phyloP scores from a whole-genome alignment of 1,140 invertebrate species.

The Alviniconcha marisindica region DNA sequence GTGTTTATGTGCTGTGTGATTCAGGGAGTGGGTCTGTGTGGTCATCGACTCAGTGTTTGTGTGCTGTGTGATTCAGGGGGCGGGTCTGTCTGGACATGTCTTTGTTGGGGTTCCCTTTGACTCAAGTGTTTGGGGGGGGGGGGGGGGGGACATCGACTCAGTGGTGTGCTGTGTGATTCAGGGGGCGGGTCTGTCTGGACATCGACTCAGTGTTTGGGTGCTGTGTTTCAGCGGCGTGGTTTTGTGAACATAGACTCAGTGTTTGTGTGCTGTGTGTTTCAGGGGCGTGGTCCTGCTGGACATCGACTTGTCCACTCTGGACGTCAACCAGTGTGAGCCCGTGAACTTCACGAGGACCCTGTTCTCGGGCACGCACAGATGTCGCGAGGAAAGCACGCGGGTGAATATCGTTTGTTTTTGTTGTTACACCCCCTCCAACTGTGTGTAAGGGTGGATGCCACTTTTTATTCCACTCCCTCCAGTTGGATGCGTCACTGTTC shows the following conservation, averaged over 20 bases:
- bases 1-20: no score
- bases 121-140: no score
- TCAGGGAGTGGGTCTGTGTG: no score
- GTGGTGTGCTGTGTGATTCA: no score
- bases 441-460: background rate
- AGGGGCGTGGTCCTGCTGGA: conserved; percentile 77
- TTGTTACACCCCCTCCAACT: no score
- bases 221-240: background rate
- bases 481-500: background rate
- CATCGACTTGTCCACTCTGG: conserved; percentile 72
- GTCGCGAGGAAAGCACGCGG: conserved; percentile 74
- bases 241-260: background rate
- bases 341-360: conserved; percentile 64
- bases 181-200: no score
- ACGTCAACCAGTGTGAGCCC: conserved; percentile 77
- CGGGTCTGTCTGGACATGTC: background rate
- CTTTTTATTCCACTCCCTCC: background rate
- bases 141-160: no score
- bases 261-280: conserved; percentile 82
- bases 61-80: no score
- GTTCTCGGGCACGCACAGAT: conserved; percentile 75
- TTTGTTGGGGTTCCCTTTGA: no score
- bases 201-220: no score
- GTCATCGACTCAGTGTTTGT: no score
- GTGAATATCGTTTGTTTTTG: conserved; percentile 59